These are phyloP conservation scores for Prunella fulvescens DNA, from an alignment of 2,113 vertebrate species.

Conservation along the genomic window DNA sequence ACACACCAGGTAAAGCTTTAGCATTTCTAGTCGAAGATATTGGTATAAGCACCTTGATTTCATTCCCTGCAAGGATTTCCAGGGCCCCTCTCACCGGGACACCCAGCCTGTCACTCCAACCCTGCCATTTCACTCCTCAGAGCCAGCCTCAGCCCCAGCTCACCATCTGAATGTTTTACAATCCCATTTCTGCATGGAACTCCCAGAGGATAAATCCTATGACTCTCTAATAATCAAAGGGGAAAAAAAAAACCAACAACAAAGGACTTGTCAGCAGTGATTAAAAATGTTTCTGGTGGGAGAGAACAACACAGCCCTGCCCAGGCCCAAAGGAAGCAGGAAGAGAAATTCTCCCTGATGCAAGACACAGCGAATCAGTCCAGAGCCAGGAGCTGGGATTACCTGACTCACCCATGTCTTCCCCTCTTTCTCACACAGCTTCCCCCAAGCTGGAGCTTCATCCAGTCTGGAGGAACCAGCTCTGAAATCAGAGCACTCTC, in stretches of 20 bases:
- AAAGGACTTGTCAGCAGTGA: background rate
- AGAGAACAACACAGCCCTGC: background rate
- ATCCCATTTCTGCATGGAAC: background rate
- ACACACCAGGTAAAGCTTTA: background rate
- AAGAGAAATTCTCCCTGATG: background rate
- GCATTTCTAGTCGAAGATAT: rapidly evolving
- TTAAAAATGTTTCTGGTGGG: background rate
- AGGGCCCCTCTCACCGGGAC: background rate
- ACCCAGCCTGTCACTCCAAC: background rate
- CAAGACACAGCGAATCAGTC: background rate
- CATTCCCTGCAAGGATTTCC: background rate
- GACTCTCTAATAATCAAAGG: background rate
- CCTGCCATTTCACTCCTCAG: background rate
- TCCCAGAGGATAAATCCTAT: background rate
- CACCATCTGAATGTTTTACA: background rate
- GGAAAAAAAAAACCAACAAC: too few relatives aligned
- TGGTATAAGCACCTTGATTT: rapidly evolving
- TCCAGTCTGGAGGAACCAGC: background rate
- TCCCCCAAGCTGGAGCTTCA: background rate
- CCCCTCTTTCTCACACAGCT: background rate
- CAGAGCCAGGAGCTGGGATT: background rate
- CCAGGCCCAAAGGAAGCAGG: background rate
- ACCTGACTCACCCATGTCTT: background rate
- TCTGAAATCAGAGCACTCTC: background rate
- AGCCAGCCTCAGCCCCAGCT: background rate